Base-by-base conservation (phyloP, 2,888 invertebrate genomes). In the Ethmia dodecea region DNA sequence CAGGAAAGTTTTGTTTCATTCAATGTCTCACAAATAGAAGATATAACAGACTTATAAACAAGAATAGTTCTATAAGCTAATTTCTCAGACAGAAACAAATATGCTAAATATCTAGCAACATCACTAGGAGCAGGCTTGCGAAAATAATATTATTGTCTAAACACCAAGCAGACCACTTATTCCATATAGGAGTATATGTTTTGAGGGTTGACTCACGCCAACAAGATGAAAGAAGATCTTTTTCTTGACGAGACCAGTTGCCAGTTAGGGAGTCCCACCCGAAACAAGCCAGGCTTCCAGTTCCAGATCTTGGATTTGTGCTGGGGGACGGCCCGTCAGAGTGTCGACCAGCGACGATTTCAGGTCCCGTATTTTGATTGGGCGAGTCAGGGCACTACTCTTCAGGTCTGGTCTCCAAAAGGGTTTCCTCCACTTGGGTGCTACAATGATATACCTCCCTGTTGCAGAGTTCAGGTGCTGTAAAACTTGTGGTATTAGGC, bases 41-140 rank as follows among this genome's bases (percentile, higher is more conserved):
- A 26, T 26, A 47, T 43, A 9, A 40, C 42, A 2, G 49, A 52
- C 33, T 49, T 49, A 37, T 49, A 47, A 1, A 52, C 47, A 0
- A 47, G 29, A 36, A 47, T 48, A n/a, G 47, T 40, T 5, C 45
- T 24, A 18, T 48, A 48, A 6, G 48, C 38, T 13, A 51, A 32
- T 8, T 25, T 12, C 10, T 45, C 35, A 3, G 24, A 22, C 5
- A 41, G 9, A 29, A 28, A 37, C 18, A 49, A 20, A 9, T 45
- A 16, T 5, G 36, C 43, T 30, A 47, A 35, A 20, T 43, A 47
- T 13, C 41, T 28, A 8, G 47, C 45, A 12, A 45, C 38, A 6
- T 33, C 20, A 6, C 25, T 12, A n/a, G 37, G 35, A 13, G 4
- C 9, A 0, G 46, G 45, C n/a, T 4, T n/a, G 24, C 35, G 16